Conservation (phyloP, 2,888 invertebrate species). For the Marasmarcha lunaedactyla region DNA sequence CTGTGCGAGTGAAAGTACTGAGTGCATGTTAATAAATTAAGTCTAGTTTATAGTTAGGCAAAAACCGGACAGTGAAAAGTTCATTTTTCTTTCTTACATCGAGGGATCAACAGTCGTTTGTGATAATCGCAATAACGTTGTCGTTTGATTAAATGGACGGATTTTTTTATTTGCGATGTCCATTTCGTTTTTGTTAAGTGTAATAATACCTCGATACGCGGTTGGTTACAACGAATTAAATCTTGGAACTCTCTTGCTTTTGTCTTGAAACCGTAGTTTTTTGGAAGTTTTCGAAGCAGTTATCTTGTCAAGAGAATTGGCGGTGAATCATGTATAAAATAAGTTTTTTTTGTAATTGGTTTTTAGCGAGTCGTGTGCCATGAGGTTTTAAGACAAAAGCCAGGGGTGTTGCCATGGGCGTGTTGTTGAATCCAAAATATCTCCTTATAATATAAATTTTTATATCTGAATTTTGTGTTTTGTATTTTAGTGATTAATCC, state of each 20-base stretch:
- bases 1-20: slow-evolving; percentile 30
- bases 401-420: slow-evolving; percentile 29
- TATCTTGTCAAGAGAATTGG: not conserved
- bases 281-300: slow-evolving; percentile 2
- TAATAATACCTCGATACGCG: not conserved
- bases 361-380: slow-evolving; percentile 33
- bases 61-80: slow-evolving; percentile 38
- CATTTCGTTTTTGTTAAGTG: not conserved
- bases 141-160: slow-evolving; percentile 16
- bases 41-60: slow-evolving; percentile 67
- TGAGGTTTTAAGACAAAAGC: slow-evolving; percentile 25
- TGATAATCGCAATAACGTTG: slow-evolving; percentile 56
- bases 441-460: slow-evolving; percentile 70
- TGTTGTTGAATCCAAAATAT: slow-evolving; percentile 69
- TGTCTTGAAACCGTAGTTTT: not conserved
- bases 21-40: slow-evolving; percentile 41
- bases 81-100: slow-evolving; percentile 49
- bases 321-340: slow-evolving; percentile 17
- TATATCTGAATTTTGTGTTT: slow-evolving; percentile 57
- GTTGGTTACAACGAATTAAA: not conserved
- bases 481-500: slow-evolving; percentile 16
- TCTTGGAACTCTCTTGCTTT: not conserved
- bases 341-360: too few relatives aligned
- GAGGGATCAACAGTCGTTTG: slow-evolving; percentile 58
- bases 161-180: not conserved